Evolutionary conservation across 1,140 invertebrate genomes (phyloP).

Genomic region (Macrotrachela quadricornifera): DNA sequence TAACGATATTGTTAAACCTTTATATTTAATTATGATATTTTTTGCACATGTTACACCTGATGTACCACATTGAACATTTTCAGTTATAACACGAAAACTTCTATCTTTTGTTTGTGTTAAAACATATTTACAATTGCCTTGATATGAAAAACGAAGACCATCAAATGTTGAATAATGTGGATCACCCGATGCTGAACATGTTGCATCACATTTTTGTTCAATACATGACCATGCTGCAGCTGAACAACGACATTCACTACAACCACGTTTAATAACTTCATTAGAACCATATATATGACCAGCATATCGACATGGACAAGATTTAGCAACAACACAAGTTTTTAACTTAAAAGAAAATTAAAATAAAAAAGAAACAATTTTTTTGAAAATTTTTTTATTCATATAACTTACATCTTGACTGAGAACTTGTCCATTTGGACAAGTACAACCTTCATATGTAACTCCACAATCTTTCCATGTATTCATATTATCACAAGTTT

Average conservation of each 20-base stretch:
- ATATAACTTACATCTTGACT: constrained; percentile 3
- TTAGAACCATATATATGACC: background rate
- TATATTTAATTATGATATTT: constrained; percentile 43
- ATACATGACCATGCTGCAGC: constrained; percentile 2
- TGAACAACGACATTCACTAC: constrained; percentile 2
- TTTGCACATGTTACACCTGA: constrained; percentile 66
- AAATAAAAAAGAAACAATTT: background rate
- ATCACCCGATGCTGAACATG: constrained; percentile 9
- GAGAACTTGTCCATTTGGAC: constrained; percentile 3
- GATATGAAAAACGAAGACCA: constrained; percentile 56
- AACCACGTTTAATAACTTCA: constrained; percentile 1
- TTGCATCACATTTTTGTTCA: background rate
- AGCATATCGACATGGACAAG: constrained; percentile 5
- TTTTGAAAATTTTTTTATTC: background rate
- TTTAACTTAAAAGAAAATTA: background rate
- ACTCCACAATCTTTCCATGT: background rate
- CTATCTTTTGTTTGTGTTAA: constrained; percentile 38
- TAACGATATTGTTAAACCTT: constrained; percentile 20
- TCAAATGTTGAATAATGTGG: constrained; percentile 62
- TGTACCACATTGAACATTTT: constrained; percentile 61
- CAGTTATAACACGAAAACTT: constrained; percentile 21
- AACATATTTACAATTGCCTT: constrained; percentile 62
- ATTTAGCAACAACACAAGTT: background rate
- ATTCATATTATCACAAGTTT: constrained; percentile 8
- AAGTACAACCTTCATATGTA: constrained; percentile 3